Conservation (phyloP, 2,888 invertebrate species). For the Chirona hameri region DNA sequence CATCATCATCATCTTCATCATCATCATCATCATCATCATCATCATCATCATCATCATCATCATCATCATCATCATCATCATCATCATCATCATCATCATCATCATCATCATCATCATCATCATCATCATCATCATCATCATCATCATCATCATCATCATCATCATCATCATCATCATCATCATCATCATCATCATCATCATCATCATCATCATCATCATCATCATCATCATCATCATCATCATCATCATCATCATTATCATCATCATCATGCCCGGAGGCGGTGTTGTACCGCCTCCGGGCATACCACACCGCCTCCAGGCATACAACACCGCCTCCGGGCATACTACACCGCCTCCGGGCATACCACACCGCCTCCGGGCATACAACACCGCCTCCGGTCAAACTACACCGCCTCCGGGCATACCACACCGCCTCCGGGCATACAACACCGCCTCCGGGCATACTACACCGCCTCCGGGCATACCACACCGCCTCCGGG, state of each 20-base stretch:
- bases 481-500: too few species aligned
- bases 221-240: constrained; percentile 22
- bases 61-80: constrained; percentile 22
- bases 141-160: constrained; percentile 22
- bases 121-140: constrained; percentile 22
- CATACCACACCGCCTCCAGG: too few species aligned
- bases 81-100: constrained; percentile 22
- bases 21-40: constrained; percentile 22
- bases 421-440: too few species aligned
- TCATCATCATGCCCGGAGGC: background rate
- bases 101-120: constrained; percentile 22
- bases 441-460: too few species aligned
- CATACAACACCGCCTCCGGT: too few species aligned
- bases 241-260: constrained; percentile 22
- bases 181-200: constrained; percentile 22
- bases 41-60: constrained; percentile 22
- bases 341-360: too few species aligned
- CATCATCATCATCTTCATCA: constrained; percentile 12
- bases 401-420: too few species aligned
- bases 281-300: too few species aligned
- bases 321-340: too few species aligned
- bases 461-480: too few species aligned
- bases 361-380: too few species aligned
- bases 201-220: constrained; percentile 22
- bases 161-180: constrained; percentile 22